Base-by-base conservation (phyloP, 2,888 invertebrate genomes). In the Catocala fraxini region DNA sequence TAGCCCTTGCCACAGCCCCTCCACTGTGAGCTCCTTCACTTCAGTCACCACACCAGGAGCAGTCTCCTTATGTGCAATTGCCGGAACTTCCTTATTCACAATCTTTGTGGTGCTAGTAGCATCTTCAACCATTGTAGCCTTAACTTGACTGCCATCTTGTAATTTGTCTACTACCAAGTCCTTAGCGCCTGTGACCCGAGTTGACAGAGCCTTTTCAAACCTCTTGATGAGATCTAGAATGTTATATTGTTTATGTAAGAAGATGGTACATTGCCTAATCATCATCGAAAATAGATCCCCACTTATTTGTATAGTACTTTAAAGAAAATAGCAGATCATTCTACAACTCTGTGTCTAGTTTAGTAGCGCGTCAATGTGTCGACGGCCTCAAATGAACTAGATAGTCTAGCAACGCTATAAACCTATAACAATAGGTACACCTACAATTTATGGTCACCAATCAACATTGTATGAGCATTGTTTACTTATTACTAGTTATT, bases 1-100 rank as follows among this genome's bases (percentile, higher is more conserved):
- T 35, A 94, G 78, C 0, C 94, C 94, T 64, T 90, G 89, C 82
- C 90, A 84, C 12, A 94, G 71, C 6, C 91, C 85, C 46, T 90
- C 89, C 6, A 92, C 80, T 0, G 89, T 89, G n/a, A 91, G 88
- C 68, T 90, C 91, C 56, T 87, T 88, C 0, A 82, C 83, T 5
- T 89, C 90, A 0, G 89, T 84, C 0, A 89, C 91, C 2, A 90
- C 79, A 0, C 85, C 73, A 1, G 88, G 71, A 0, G 79, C n/a
- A n/a, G 13, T 33, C 12, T 58, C 51, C 11, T 58, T 55, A 11
- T 57, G 54, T 41, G 45, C 49, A 0, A 13, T 53, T 2, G 54
- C 57, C 13, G 39, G 42, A 4, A 11, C n/a, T 9, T 57, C 49
- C 13, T 25, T 54, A 11, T 57, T 25, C 6, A 6, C 42, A n/a